phyloP scores from a whole-genome alignment of 2,888 invertebrate species.

The Eustalomyia histrio region DNA sequence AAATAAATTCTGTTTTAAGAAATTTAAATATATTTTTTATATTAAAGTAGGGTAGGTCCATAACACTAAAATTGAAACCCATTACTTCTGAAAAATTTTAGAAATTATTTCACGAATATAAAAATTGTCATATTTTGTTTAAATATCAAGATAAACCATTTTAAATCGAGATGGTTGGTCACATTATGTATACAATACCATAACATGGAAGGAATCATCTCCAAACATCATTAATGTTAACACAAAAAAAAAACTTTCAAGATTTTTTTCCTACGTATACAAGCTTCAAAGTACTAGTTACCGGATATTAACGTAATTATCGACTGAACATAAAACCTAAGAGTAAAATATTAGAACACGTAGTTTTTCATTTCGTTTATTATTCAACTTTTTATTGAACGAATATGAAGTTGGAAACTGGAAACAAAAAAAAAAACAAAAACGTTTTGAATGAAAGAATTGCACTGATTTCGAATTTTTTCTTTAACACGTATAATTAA shows the following conservation, averaged over 20 bases:
- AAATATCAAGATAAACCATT: too few species aligned
- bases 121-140: too few species aligned
- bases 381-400: background rate
- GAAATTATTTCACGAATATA: too few species aligned
- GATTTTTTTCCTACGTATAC: background rate
- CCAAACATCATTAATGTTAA: slow-evolving; percentile 20
- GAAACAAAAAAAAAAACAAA: background rate
- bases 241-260: background rate
- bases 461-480: background rate
- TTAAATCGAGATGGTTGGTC: too few species aligned
- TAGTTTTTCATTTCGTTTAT: background rate
- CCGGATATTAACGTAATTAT: slow-evolving; percentile 54
- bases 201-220: background rate
- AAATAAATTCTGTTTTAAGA: too few species aligned
- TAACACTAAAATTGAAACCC: too few species aligned
- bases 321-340: slow-evolving; percentile 10
- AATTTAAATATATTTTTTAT: too few species aligned
- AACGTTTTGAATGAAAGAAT: slow-evolving; percentile 3
- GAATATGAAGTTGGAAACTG: background rate
- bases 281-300: slow-evolving; percentile 26
- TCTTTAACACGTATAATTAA: slow-evolving; percentile 42
- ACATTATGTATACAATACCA: background rate
- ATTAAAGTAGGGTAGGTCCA: too few species aligned
- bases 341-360: slow-evolving; percentile 14
- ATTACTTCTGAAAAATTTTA: too few species aligned